These are phyloP conservation scores for Caenorhabditis latens DNA, from an alignment of 1,140 invertebrate genomes.

Conservation along the genomic window DNA sequence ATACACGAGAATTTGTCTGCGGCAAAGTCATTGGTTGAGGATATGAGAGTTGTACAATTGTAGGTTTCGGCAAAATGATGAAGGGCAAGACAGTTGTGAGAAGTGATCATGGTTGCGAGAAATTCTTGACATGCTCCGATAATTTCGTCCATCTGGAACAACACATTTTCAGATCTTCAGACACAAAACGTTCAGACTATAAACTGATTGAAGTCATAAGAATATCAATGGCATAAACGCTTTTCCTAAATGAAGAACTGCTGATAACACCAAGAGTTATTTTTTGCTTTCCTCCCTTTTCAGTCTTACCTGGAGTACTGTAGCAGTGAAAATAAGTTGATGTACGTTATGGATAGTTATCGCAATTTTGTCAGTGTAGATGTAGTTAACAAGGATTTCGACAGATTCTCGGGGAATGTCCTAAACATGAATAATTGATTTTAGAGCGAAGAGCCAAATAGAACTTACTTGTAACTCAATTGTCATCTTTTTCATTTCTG, in stretches of 20 bases:
- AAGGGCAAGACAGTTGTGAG: constrained; percentile 64
- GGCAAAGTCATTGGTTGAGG: constrained; percentile 66
- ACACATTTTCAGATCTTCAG: background rate
- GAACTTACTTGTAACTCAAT: constrained; percentile 11
- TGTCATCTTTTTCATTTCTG: constrained; percentile 53
- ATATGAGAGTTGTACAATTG: constrained; percentile 64
- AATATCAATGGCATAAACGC: too few relatives aligned
- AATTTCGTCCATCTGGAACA: constrained; percentile 65
- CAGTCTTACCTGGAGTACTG: constrained; percentile 63
- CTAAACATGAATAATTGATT: constrained; percentile 54
- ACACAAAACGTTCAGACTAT: too few relatives aligned
- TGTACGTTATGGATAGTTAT: constrained; percentile 67
- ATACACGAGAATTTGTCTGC: constrained; percentile 65
- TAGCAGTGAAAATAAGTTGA: constrained; percentile 67
- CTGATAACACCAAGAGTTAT: too few relatives aligned
- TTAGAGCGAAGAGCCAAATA: background rate
- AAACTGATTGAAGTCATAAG: too few relatives aligned
- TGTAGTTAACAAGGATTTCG: constrained; percentile 62
- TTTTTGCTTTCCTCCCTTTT: too few relatives aligned
- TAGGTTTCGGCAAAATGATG: constrained; percentile 66
- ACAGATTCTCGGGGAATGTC: constrained; percentile 62
- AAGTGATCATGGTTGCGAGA: constrained; percentile 63
- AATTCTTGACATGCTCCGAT: constrained; percentile 63
- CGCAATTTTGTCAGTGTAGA: constrained; percentile 64
- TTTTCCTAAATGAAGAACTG: too few relatives aligned